These are phyloP conservation scores for Lamproptera curius DNA, from an alignment of 2,888 invertebrate genomes.

Conservation along the genomic window DNA sequence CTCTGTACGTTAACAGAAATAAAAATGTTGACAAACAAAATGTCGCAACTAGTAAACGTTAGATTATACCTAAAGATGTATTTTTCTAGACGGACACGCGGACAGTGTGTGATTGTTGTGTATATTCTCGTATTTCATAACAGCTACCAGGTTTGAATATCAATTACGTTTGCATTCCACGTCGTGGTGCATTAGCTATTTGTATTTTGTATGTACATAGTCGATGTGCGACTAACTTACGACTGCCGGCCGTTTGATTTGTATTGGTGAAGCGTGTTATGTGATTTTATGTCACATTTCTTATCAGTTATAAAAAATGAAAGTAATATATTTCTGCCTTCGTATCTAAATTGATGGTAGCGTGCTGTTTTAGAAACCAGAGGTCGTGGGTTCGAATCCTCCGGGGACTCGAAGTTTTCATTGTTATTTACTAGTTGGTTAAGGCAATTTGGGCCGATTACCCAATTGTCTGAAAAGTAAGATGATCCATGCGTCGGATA, in stretches of 20 bases:
- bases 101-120: constrained; percentile 2
- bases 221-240: not conserved
- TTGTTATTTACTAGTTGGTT: too few species aligned
- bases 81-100: constrained; percentile 1
- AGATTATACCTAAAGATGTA: not conserved
- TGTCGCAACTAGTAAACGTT: too few species aligned
- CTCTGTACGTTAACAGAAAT: too few species aligned
- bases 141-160: not conserved
- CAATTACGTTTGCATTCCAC: constrained; percentile 6
- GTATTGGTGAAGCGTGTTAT: not conserved
- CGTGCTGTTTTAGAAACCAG: too few species aligned
- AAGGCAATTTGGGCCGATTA: too few species aligned
- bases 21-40: too few species aligned
- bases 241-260: not conserved
- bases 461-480: too few species aligned
- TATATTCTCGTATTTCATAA: constrained; percentile 4
- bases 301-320: not conserved
- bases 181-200: not conserved
- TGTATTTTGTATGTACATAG: not conserved
- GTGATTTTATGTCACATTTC: not conserved
- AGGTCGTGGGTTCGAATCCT: too few species aligned
- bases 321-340: not conserved
- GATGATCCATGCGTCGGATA: too few species aligned
- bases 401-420: too few species aligned
- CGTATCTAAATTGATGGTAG: not conserved